A percentile compares a stretch with the other conserved stretches of the same genome.
These are phyloP conservation scores for Atta texana DNA, from an alignment of 1,140 invertebrate species.

Conservation along the genomic window DNA sequence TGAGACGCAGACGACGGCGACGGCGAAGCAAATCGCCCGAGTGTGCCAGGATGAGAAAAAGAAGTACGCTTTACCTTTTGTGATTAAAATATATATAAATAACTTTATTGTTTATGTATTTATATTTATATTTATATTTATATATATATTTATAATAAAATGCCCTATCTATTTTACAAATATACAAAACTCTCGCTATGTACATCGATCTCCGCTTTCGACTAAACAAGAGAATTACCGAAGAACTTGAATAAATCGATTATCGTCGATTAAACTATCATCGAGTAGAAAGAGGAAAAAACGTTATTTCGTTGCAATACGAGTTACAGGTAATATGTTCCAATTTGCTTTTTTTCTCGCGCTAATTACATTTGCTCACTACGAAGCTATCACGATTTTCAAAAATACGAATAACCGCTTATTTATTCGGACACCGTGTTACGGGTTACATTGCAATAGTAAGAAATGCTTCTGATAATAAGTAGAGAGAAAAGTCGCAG, in stretches of 20 bases:
- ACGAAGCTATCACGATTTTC: slow-evolving; percentile 77
- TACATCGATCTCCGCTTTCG: slow-evolving; percentile 69
- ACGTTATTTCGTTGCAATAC: slow-evolving; percentile 75
- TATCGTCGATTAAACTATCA: slow-evolving; percentile 72
- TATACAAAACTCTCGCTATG: slow-evolving; percentile 77
- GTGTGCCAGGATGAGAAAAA: slow-evolving; percentile 52
- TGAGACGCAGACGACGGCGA: background rate
- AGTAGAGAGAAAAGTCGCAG: slow-evolving; percentile 74
- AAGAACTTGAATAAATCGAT: slow-evolving; percentile 72
- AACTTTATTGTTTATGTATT: slow-evolving; percentile 77
- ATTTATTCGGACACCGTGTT: slow-evolving; percentile 72
- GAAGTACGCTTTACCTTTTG: slow-evolving; percentile 57
- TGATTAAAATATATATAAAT: slow-evolving; percentile 79
- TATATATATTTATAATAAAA: slow-evolving; percentile 77
- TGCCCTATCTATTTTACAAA: slow-evolving; percentile 78
- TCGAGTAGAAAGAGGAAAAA: slow-evolving; percentile 76
- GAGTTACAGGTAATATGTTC: slow-evolving; percentile 70
- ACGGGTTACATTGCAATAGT: slow-evolving; percentile 74
- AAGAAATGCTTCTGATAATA: slow-evolving; percentile 77
- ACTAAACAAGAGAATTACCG: slow-evolving; percentile 64
- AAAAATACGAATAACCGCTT: slow-evolving; percentile 77
- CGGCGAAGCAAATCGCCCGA: slow-evolving; percentile 12
- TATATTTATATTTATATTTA: too few species aligned
- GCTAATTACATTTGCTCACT: slow-evolving; percentile 77
- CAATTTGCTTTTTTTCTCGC: slow-evolving; percentile 58